These are phyloP conservation scores for Isaurus tuberculatus DNA, from an alignment of 92 coral and sea anemone genomes.

Conservation along the genomic window DNA sequence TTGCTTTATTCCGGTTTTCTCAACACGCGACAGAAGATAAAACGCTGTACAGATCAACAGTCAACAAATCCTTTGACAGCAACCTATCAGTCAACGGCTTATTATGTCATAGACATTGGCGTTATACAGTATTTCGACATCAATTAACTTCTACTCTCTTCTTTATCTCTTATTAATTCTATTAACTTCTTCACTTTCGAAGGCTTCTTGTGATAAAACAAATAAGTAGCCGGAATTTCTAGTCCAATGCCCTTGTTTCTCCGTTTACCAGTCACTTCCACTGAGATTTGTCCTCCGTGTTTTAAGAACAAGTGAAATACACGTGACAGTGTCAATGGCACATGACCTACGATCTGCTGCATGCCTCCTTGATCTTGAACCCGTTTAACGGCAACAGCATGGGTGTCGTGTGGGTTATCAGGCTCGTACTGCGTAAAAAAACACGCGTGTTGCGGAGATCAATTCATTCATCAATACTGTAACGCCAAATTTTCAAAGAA, in stretches of 20 bases:
- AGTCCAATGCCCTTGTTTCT: constrained; percentile 12
- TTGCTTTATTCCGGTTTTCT: background rate
- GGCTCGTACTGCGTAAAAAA: constrained; percentile 26
- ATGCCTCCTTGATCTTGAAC: constrained; percentile 11
- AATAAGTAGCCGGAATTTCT: constrained; percentile 3
- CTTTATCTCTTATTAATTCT: constrained; percentile 1
- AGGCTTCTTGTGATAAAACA: too few species aligned
- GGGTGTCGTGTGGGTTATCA: constrained; percentile 16
- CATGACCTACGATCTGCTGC: constrained; percentile 18
- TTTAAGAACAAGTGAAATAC: too few species aligned
- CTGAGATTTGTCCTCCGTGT: constrained; percentile 12
- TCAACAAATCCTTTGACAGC: too few species aligned
- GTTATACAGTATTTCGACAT: constrained; percentile 2
- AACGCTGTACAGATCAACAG: background rate
- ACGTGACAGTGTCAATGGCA: too few species aligned
- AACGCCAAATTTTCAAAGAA: constrained; percentile 50
- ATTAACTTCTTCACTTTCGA: too few species aligned
- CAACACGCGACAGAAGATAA: background rate
- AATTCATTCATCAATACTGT: constrained; percentile 45
- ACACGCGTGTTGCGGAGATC: constrained; percentile 37
- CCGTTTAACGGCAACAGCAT: constrained; percentile 17
- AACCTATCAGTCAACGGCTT: constrained; percentile 2
- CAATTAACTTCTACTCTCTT: constrained; percentile 7
- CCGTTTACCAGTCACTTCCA: too few species aligned
- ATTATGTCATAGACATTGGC: constrained; percentile 7